Conservation (phyloP, 2,797 vertebrate species). For the Malurus splendens region DNA sequence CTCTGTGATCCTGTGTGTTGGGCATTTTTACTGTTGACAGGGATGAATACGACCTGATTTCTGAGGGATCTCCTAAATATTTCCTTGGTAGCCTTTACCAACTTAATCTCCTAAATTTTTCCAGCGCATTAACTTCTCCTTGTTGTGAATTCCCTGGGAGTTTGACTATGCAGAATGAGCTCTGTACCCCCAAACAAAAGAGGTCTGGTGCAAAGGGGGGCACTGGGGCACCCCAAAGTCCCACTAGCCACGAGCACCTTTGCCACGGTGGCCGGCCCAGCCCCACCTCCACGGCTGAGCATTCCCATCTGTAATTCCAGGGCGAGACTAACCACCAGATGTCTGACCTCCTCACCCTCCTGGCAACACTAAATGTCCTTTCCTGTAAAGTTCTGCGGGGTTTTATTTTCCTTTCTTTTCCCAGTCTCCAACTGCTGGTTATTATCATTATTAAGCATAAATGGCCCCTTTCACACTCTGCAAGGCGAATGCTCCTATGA, state of each 20-base stretch:
- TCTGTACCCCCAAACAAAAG: not conserved
- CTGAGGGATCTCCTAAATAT: not conserved
- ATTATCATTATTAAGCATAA: slow-evolving; percentile 48
- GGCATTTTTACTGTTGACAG: not conserved
- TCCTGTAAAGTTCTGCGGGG: slow-evolving; percentile 54
- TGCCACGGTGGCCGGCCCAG: not conserved
- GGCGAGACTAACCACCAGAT: slow-evolving; percentile 62
- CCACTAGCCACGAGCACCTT: rapidly evolving
- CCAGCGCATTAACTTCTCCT: not conserved
- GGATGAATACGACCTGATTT: not conserved
- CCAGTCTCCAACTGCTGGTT: slow-evolving; percentile 47
- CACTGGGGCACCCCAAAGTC: not conserved
- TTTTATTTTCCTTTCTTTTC: slow-evolving; percentile 52
- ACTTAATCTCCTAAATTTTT: not conserved
- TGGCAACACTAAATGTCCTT: slow-evolving; percentile 59
- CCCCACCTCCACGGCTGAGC: not conserved
- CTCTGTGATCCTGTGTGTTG: not conserved
- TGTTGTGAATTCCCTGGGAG: not conserved
- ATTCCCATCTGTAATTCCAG: slow-evolving; percentile 53
- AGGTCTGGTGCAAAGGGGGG: not conserved
- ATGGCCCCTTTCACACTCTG: slow-evolving; percentile 34
- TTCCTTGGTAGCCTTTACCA: not conserved
- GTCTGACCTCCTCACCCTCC: slow-evolving; percentile 70
- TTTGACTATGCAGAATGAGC: not conserved
- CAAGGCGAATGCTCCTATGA: not conserved